Evolutionary conservation across 2,797 vertebrate species (phyloP), one percentile per base, ranked within the genome.

Genomic region (Serranus cabrilla): DNA sequence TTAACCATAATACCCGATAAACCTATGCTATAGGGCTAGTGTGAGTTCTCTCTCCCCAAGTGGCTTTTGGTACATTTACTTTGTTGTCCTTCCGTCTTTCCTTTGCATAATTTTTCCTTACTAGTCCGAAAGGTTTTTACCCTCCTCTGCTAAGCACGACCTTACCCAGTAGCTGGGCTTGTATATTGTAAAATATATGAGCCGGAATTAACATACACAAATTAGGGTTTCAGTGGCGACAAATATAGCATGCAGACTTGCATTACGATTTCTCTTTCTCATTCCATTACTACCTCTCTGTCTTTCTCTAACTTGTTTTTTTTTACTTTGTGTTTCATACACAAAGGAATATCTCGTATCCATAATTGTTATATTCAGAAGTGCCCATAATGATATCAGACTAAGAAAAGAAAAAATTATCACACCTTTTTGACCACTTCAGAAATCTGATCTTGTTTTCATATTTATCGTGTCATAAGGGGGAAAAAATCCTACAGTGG

Each of bases 401-500:
- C 1, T 31, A 31, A 27, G 27, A 40, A 52, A 23, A 42, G 52
- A 43, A 49, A 31, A 31, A 31, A 31, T 6, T 3, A 31, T 3
- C n/a, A n/a, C n/a, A 42, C 40, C 9, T 18, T 54, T 60, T 60
- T 50, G 13, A 17, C 16, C 20, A 25, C 31, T 13, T 2, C 20
- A 21, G 42, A 49, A 23, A 62, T 14, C 16, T 20, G 25, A 47
- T 40, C 25, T 54, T 64, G 2, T 42, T 63, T 18, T 21, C 59
- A 6, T 11, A 63, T n/a, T 68, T 47, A 58, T 31, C 54, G 5
- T 62, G 10, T 16, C 42, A 55, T 55, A 62, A 45, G 27, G 25
- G 65, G n/a, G 46, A 39, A 77, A 16, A 1, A 45, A 34, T 25
- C 10, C 11, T n/a, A 66, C 50, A 67, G 40, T 68, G 27, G 23